Percentiles rank a stretch among this genome's conserved stretches.
phyloP scores from a whole-genome alignment of 2,888 invertebrate species.

The Eupithecia exiguata region DNA sequence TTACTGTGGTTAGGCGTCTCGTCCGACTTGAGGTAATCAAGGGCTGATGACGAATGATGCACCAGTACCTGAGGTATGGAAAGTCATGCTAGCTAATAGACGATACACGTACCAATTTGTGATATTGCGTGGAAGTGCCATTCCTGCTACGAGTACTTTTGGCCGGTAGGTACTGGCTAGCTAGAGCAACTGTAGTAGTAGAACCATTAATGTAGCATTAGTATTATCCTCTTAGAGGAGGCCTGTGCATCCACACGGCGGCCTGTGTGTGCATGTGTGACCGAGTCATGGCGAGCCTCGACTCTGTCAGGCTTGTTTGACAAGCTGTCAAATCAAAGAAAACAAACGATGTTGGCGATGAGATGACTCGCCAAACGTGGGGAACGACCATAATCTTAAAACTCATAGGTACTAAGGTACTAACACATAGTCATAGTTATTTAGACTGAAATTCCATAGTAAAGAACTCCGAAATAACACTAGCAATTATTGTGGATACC shows the following conservation, averaged over 20 bases:
- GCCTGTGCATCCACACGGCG: too few relatives aligned
- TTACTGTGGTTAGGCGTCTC: constrained; percentile 38
- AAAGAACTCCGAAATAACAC: too few relatives aligned
- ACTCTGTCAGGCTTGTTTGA: too few relatives aligned
- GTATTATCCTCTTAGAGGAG: too few relatives aligned
- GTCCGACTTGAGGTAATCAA: constrained; percentile 21
- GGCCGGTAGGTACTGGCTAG: neutral
- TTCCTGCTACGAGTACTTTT: neutral
- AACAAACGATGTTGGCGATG: neutral
- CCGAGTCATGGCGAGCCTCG: too few relatives aligned
- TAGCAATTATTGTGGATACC: too few relatives aligned
- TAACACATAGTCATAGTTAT: too few relatives aligned
- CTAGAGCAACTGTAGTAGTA: neutral
- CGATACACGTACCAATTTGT: neutral
- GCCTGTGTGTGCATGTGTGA: too few relatives aligned
- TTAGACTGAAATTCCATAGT: too few relatives aligned
- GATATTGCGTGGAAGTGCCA: neutral
- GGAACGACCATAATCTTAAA: too few relatives aligned
- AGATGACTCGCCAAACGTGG: too few relatives aligned
- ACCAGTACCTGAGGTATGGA: neutral
- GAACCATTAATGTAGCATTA: neutral
- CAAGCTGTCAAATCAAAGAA: neutral
- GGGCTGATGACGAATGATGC: constrained; percentile 15
- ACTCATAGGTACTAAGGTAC: too few relatives aligned
- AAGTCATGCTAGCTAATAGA: constrained; percentile 26